Evolutionary conservation across 2,888 invertebrate genomes (phyloP).

Genomic region (Linnaemya vulpina): DNA sequence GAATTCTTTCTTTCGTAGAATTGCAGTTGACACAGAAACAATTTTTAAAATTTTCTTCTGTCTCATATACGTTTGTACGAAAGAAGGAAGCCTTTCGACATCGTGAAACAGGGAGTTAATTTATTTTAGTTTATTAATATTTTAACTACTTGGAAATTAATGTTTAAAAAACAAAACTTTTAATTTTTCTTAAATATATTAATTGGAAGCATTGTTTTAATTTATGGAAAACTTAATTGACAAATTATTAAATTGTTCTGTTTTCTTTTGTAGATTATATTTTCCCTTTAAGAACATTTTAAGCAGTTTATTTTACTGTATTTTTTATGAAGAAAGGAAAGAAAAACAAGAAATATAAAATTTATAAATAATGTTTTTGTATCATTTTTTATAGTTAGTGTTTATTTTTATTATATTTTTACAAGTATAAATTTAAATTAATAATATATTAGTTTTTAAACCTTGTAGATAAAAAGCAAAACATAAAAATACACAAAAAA

Average conservation of each 20-base stretch:
- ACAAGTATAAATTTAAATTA: constrained; percentile 56
- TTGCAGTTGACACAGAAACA: no score
- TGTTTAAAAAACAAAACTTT: constrained; percentile 10
- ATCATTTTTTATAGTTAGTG: constrained; percentile 58
- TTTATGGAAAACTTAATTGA: background rate
- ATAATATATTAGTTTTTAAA: constrained; percentile 68
- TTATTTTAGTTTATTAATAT: background rate
- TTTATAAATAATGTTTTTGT: constrained; percentile 56
- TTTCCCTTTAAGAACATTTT: constrained; percentile 42
- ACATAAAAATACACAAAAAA: constrained; percentile 43
- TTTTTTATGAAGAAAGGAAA: constrained; percentile 26
- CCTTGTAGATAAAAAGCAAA: constrained; percentile 70
- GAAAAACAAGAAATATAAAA: constrained; percentile 16
- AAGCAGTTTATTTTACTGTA: constrained; percentile 52
- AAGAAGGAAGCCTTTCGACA: no score
- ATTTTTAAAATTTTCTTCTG: no score
- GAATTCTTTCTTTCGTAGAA: no score
- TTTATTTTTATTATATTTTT: constrained; percentile 60
- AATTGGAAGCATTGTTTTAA: background rate
- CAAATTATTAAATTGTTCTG: background rate
- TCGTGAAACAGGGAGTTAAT: no score
- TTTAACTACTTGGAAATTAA: constrained; percentile 5
- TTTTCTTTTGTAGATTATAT: constrained; percentile 50
- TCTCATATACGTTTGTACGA: no score
- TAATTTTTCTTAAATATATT: background rate